Base-by-base conservation (phyloP, 64 coral and sea anemone species). In the Montipora capricornis region DNA sequence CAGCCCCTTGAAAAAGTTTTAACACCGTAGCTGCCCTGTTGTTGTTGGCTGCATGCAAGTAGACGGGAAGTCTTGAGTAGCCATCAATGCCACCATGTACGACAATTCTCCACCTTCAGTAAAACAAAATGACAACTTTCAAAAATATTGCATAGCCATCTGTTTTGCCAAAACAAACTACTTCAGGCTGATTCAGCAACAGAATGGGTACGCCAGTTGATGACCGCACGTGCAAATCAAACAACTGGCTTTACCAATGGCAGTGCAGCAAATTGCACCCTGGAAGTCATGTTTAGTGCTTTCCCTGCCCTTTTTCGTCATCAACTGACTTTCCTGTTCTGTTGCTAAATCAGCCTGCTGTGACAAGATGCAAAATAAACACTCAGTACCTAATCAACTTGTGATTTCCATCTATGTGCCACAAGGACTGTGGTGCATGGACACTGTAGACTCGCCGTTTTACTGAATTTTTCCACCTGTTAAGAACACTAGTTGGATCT, bases 71-170 rank as follows among this genome's bases (percentile, higher is more conserved):
- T 49, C 67, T 51, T 22, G 80, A 92, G 29, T 83, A 92, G 7
- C 90, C 90, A 75, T 92, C 90, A 10, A 92, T 60, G 3, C 90
- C 78, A 26, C 80, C 90, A 75, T 90, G 76, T 22, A 90, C 89
- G 8, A 90, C 89, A 68, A 79, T 68, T 81, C 75, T 75, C 89
- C 77, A 90, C 61, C 76, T 90, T 74, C 68, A 19, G 71, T 24
- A 74, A 74, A 74, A 74, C 20, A 74, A 44, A 74, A 22, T 22
- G 16, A 74, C 14, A 8, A 59, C 19, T 20, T 57, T 84, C 15
- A n/a, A 84, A 19, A 16, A 68, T 68, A 13, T 68, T 13, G 3
- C 11, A 68, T 68, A 68, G 1, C 17, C 64, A 0, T 68, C 12
- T 68, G 17, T 16, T 68, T 68, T 68, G 64, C 64, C 8, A 68